A percentile compares a stretch with the other conserved stretches of the same genome.
Conservation (phyloP, 1,140 invertebrate genomes). For the Pseudachorutes palmiensis region DNA sequence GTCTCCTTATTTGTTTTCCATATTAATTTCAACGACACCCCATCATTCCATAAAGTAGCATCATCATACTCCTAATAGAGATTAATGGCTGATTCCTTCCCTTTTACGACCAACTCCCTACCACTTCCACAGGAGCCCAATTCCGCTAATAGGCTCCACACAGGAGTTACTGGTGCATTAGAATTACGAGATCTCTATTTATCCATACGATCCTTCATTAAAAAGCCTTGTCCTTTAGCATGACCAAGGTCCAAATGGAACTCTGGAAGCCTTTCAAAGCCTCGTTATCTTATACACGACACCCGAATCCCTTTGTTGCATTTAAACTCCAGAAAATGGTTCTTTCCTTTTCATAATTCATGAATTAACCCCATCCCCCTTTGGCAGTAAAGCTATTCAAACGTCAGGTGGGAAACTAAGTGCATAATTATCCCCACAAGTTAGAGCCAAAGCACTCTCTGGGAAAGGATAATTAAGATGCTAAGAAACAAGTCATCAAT, state of each 20-base stretch:
- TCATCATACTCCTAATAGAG: constrained; percentile 37
- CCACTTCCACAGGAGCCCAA: background rate
- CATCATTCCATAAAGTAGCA: constrained; percentile 38
- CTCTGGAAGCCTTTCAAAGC: background rate
- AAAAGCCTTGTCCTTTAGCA: background rate
- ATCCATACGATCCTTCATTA: background rate
- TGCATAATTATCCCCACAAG: background rate
- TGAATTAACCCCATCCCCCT: background rate
- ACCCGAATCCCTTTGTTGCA: background rate
- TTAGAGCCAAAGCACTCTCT: background rate
- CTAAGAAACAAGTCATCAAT: background rate
- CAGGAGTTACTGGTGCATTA: background rate
- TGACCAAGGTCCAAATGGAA: no score
- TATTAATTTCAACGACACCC: constrained; percentile 37
- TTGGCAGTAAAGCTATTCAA: no score
- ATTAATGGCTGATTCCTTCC: constrained; percentile 33
- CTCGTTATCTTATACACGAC: background rate
- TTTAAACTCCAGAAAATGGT: background rate
- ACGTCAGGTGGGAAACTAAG: constrained; percentile 5
- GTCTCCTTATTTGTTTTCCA: constrained; percentile 33
- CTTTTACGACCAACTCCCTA: constrained; percentile 22
- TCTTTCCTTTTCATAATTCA: background rate
- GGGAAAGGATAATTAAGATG: background rate
- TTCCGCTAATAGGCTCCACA: constrained; percentile 22
- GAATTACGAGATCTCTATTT: background rate